A percentile compares a stretch with the other conserved stretches of the same genome.
These are phyloP conservation scores for Eidolon dupreanum DNA, from an alignment of 2,797 vertebrate species.

Conservation along the genomic window DNA sequence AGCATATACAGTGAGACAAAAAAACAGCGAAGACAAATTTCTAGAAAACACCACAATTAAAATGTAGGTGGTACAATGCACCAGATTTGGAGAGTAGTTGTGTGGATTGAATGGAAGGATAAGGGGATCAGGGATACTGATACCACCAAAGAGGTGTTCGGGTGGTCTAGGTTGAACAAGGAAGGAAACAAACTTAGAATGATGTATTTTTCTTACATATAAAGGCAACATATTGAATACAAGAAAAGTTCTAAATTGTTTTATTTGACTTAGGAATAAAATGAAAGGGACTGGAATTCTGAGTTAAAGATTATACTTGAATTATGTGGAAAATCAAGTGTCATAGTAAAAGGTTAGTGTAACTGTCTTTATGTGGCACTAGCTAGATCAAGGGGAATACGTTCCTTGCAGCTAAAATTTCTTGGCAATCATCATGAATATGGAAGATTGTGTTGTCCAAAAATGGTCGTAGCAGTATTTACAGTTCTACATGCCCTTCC, in stretches of 20 bases:
- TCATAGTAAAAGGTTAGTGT: neutral
- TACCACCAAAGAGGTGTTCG: neutral
- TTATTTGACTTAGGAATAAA: conserved; percentile 16
- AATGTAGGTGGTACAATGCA: neutral
- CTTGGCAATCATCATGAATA: conserved; percentile 47
- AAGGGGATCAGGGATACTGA: neutral
- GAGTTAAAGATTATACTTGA: conserved; percentile 25
- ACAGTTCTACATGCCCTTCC: conserved; percentile 5
- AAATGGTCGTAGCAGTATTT: conserved; percentile 50
- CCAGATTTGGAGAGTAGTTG: neutral
- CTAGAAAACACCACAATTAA: neutral
- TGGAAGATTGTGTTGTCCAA: conserved; percentile 50
- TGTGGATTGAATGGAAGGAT: neutral
- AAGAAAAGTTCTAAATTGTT: conserved; percentile 13
- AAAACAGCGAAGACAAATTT: neutral
- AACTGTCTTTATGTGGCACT: neutral
- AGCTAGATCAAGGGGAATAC: conserved; percentile 21
- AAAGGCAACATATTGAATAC: neutral
- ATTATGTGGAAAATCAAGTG: neutral
- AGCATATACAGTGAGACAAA: neutral
- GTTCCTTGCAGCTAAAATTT: conserved; percentile 41
- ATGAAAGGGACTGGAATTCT: neutral
- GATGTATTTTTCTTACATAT: neutral
- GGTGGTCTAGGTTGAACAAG: neutral
- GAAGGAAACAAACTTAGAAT: neutral